A percentile compares a stretch with the other conserved stretches of the same genome.
Conservation (phyloP, 2,113 vertebrate species). For the Acanthisitta chloris region DNA sequence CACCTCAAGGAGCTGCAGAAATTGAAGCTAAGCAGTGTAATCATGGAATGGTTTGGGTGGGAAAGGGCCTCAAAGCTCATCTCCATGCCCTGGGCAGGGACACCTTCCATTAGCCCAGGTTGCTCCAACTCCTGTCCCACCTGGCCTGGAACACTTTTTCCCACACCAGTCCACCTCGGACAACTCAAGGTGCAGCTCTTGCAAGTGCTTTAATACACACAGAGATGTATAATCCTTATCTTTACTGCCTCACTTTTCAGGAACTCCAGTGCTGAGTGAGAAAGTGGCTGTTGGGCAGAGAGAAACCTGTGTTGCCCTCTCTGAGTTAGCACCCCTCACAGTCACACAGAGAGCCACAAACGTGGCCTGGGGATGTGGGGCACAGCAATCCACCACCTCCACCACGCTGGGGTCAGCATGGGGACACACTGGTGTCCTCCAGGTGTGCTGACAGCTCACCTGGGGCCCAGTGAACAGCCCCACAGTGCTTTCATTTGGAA, state of each 20-base stretch:
- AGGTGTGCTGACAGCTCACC: background rate
- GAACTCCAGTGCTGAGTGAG: rapidly evolving
- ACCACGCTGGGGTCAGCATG: rapidly evolving
- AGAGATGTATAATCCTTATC: rapidly evolving
- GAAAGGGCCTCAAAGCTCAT: background rate
- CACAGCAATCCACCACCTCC: no score
- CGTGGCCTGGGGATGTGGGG: rapidly evolving
- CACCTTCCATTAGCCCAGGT: background rate
- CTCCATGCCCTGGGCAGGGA: background rate
- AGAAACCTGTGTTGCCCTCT: background rate
- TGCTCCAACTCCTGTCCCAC: background rate
- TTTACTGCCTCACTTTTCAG: background rate
- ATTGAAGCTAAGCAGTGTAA: rapidly evolving
- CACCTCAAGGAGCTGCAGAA: background rate
- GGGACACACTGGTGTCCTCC: background rate
- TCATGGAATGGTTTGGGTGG: background rate
- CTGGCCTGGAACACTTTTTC: background rate
- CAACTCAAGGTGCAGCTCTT: background rate
- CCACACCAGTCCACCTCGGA: rapidly evolving
- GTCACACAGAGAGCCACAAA: background rate
- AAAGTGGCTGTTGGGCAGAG: background rate
- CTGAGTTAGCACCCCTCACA: background rate
- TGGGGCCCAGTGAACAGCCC: background rate
- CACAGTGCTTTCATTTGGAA: background rate
- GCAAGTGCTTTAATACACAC: rapidly evolving